phyloP scores from a whole-genome alignment of 2,888 invertebrate species.

The Hemicrepidius hirtus region DNA sequence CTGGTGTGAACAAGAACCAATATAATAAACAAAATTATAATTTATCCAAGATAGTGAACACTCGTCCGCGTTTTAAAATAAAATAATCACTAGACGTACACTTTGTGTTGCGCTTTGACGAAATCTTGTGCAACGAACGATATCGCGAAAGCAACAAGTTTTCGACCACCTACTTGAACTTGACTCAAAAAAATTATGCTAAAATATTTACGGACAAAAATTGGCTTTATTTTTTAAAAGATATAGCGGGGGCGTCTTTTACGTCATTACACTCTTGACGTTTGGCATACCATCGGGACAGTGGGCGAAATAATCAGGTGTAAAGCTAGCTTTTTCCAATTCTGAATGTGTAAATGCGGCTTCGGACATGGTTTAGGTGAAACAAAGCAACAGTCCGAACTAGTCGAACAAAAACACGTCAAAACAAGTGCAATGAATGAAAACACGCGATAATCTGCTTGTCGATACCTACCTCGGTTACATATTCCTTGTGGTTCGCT shows the following conservation, averaged over 20 bases:
- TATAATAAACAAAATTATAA: not conserved
- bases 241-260: constrained; percentile 60
- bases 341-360: constrained; percentile 39
- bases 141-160: constrained; percentile 42
- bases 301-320: constrained; percentile 58
- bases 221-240: constrained; percentile 53
- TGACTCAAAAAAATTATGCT: constrained; percentile 43
- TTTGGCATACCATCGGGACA: constrained; percentile 61
- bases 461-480: constrained; percentile 32
- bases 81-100: not conserved
- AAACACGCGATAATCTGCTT: constrained; percentile 24
- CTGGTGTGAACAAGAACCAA: not conserved
- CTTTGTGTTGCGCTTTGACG: not conserved
- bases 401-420: constrained; percentile 26
- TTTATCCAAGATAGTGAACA: not conserved
- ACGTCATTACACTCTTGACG: constrained; percentile 62
- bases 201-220: constrained; percentile 49
- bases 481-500: constrained; percentile 25
- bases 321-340: constrained; percentile 53
- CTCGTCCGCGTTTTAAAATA: constrained; percentile 18
- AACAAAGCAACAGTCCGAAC: constrained; percentile 29
- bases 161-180: constrained; percentile 47
- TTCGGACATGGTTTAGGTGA: constrained; percentile 8
- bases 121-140: constrained; percentile 22
- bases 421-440: constrained; percentile 27